Evolutionary conservation across 2,888 invertebrate species (phyloP), one percentile per base, ranked within the genome.

Genomic region (Ametastegia equiseti): DNA sequence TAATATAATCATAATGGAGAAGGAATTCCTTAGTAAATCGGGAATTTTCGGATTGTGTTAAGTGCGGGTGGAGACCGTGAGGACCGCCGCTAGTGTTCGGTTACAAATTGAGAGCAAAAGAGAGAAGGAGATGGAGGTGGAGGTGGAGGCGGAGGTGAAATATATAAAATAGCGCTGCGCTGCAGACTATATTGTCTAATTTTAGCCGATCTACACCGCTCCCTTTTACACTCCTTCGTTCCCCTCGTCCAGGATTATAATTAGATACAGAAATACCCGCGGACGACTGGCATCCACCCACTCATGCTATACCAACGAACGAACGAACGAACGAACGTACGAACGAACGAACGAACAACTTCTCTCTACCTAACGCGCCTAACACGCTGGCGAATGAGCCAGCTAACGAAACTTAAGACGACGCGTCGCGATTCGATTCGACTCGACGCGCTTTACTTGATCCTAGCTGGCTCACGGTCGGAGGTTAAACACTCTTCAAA

Each of bases 231-330:
- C 45, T 71, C 42, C 78, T 60, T 45, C 36, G 15, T 11, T 45
- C 78, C 78, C 78, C 90, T 91, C 91, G 88, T 89, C 89, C 86
- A 89, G 88, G 90, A 90, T 91, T 91, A 91, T 91, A 91, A 91
- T 91, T 91, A 91, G 91, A 91, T 91, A 88, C 91, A 91, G 90
- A 91, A 91, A 91, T 91, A 91, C 88, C 88, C 91, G 84, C 82
- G 81, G 87, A 87, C 87, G 84, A 88, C 78, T 45, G 63, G 39
- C 78, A 78, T 63, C 88, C 89, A 88, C 88, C 88, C 88, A 88
- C 88, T 78, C 60, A 78, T 45, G 27, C 71, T 45, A 4, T 39
- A 67, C 27, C 45, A 27, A 30, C 54, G 30, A 54, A 54, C 54
- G 45, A 11, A 23, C 23, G 6, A 30, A 15, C 75, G 9, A 33